These are phyloP conservation scores for Lepisosteus osseus DNA, from an alignment of 2,113 vertebrate species.

Conservation along the genomic window DNA sequence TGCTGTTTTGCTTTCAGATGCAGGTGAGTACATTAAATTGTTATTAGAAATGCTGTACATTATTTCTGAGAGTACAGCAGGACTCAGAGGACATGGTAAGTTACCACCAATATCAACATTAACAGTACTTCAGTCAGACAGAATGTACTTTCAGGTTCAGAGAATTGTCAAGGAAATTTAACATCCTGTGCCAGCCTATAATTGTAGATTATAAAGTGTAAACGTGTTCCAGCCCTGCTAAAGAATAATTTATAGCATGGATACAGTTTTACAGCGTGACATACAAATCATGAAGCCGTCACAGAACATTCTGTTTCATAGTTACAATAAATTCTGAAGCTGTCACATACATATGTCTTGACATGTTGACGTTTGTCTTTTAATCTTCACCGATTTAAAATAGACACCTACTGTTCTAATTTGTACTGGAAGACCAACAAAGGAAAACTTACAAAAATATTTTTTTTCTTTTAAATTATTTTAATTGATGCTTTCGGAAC, in stretches of 20 bases:
- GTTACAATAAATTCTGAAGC: not conserved
- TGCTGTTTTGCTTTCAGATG: too few species aligned
- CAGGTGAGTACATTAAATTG: too few species aligned
- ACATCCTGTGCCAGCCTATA: slow-evolving; percentile 5
- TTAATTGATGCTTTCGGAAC: too few species aligned
- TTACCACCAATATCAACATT: not conserved
- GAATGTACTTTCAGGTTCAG: not conserved
- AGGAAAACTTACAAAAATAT: too few species aligned
- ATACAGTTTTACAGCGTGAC: not conserved
- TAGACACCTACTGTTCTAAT: too few species aligned
- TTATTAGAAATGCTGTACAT: too few species aligned
- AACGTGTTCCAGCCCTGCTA: not conserved
- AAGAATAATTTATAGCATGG: not conserved
- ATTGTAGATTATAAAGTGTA: not conserved
- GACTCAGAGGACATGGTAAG: not conserved
- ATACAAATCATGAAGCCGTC: slow-evolving; percentile 1
- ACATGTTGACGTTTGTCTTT: too few species aligned
- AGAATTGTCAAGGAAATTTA: not conserved
- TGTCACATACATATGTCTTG: not conserved
- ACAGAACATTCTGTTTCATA: not conserved
- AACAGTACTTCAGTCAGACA: not conserved
- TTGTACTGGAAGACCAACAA: too few species aligned
- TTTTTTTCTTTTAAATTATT: too few species aligned
- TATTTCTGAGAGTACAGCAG: too few species aligned
- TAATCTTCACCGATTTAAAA: too few species aligned